phyloP scores from a whole-genome alignment of 2,888 invertebrate species.

The Mesorhabditis spiculigera region DNA sequence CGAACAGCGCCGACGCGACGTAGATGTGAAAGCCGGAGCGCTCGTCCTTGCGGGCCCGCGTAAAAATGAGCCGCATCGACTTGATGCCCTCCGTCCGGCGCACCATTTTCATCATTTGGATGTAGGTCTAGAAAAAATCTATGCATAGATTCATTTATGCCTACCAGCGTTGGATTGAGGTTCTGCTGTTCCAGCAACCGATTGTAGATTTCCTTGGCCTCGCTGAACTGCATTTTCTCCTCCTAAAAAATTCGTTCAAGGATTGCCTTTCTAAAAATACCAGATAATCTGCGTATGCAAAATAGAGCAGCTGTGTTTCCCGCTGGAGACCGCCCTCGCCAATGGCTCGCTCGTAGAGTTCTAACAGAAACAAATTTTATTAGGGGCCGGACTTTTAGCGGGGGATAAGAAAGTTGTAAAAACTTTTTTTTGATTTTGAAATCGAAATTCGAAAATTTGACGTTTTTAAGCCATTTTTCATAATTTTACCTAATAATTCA shows the following conservation, averaged over 20 bases:
- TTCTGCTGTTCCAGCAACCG: conserved; percentile 82
- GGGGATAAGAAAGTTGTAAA: no score
- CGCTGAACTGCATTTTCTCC: conserved; percentile 84
- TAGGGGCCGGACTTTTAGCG: no score
- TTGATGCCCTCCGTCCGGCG: conserved; percentile 95
- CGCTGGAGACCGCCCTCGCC: conserved; percentile 74
- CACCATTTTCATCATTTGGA: conserved; percentile 98
- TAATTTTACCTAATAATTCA: conserved; percentile 11
- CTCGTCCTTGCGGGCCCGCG: conserved; percentile 84
- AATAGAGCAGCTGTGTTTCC: conserved; percentile 87
- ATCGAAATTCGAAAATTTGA: no score
- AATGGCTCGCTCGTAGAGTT: conserved; percentile 90
- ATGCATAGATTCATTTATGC: not conserved
- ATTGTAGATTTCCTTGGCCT: conserved; percentile 91
- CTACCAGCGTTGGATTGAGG: conserved; percentile 84
- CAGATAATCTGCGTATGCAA: conserved; percentile 84
- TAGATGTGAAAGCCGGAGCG: conserved; percentile 84
- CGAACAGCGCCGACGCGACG: conserved; percentile 95
- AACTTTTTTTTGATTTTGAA: no score
- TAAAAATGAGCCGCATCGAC: conserved; percentile 88
- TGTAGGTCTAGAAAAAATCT: conserved; percentile 72
- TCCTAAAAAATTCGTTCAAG: conserved; percentile 70
- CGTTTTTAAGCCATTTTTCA: conserved; percentile 10
- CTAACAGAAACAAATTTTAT: conserved; percentile 56
- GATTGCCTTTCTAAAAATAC: not conserved